phyloP scores from a whole-genome alignment of 1,140 invertebrate genomes.

The Sinella curviseta region DNA sequence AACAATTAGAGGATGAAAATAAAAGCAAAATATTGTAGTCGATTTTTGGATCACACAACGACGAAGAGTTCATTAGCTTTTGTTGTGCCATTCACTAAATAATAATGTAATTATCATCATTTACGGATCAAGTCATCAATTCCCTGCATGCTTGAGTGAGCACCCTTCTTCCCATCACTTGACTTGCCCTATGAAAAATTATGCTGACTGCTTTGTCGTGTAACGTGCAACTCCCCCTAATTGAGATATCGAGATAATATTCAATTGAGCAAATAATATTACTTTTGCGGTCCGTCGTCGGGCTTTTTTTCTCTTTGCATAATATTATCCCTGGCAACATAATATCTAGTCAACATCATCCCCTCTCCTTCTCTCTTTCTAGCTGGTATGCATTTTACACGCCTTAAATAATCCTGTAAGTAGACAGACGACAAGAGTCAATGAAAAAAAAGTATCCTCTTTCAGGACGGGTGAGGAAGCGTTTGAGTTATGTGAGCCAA shows the following conservation, averaged over 20 bases:
- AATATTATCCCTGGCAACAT: background rate
- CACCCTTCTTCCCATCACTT: background rate
- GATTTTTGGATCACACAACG: no score
- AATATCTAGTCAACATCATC: no score
- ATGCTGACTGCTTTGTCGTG: no score
- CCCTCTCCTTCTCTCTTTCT: no score
- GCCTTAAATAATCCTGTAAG: background rate
- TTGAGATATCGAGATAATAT: background rate
- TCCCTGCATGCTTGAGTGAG: background rate
- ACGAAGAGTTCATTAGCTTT: no score
- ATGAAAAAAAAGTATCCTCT: background rate
- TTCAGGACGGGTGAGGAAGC: background rate
- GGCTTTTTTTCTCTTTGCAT: background rate
- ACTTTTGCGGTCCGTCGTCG: background rate
- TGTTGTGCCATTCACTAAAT: no score
- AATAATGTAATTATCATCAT: background rate
- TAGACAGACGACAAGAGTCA: background rate
- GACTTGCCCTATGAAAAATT: background rate
- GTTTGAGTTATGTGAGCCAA: no score
- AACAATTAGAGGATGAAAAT: no score
- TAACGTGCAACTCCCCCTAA: background rate
- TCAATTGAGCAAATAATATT: conserved; percentile 24
- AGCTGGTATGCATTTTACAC: no score
- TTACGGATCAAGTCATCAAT: no score
- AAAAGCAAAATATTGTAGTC: no score